These are phyloP conservation scores for Pasiphila rectangulata DNA, from an alignment of 2,888 invertebrate genomes.

Conservation along the genomic window DNA sequence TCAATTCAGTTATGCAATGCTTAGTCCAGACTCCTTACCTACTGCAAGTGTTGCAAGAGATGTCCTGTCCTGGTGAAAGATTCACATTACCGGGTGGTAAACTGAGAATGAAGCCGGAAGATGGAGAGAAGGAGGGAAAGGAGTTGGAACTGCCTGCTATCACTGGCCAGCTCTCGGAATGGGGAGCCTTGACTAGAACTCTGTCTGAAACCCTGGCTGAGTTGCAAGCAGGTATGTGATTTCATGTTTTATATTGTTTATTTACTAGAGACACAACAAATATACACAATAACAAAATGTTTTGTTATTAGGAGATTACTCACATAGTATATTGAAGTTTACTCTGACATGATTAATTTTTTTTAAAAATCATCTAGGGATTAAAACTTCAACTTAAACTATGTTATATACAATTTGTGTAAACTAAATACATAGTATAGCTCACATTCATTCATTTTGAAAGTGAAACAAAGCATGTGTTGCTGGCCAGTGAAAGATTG, in stretches of 20 bases:
- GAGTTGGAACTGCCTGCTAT: constrained; percentile 83
- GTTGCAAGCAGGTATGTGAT: constrained; percentile 78
- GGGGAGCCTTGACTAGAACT: constrained; percentile 84
- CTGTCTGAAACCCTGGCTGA: constrained; percentile 86
- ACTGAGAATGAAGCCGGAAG: constrained; percentile 71
- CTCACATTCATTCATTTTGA: no score
- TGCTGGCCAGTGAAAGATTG: no score
- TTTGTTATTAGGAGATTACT: no score
- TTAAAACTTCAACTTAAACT: no score
- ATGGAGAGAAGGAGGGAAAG: constrained; percentile 60
- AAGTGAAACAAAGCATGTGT: no score
- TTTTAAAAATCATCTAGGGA: no score
- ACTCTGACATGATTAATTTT: no score
- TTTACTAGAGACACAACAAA: no score
- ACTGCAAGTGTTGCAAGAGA: constrained; percentile 85
- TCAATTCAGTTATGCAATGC: constrained; percentile 97
- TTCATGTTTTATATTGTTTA: not conserved
- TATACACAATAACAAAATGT: no score
- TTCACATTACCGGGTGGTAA: constrained; percentile 88
- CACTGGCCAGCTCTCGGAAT: constrained; percentile 84
- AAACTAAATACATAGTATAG: no score
- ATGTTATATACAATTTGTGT: no score
- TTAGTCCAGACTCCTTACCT: constrained; percentile 92
- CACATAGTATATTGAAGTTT: no score
- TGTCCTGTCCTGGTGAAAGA: constrained; percentile 84